phyloP scores from a whole-genome alignment of 2,113 vertebrate genomes.

The Xiphophorus maculatus region DNA sequence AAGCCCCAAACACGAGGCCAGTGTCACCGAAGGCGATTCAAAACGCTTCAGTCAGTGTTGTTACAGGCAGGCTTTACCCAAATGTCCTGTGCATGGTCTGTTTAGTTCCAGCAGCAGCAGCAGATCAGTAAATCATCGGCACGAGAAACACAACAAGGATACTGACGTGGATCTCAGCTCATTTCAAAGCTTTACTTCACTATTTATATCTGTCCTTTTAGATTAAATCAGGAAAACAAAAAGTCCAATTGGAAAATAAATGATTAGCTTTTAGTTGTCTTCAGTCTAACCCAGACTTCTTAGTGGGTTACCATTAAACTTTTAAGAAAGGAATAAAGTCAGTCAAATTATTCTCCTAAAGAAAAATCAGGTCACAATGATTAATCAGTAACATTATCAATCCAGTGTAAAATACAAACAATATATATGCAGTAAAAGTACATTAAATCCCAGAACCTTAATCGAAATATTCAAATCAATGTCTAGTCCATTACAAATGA shows the following conservation, averaged over 20 bases:
- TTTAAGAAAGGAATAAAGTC: background rate
- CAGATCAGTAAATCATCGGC: background rate
- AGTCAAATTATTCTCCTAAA: background rate
- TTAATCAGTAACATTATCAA: background rate
- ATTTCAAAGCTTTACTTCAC: background rate
- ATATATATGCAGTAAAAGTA: background rate
- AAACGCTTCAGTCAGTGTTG: slow-evolving; percentile 70
- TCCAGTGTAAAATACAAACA: background rate
- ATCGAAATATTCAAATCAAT: background rate
- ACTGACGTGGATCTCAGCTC: background rate
- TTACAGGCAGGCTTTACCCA: slow-evolving; percentile 75
- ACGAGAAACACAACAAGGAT: background rate
- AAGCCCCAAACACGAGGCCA: slow-evolving; percentile 44
- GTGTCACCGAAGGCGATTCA: slow-evolving; percentile 72
- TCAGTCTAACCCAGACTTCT: background rate
- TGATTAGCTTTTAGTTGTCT: background rate
- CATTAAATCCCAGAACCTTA: background rate
- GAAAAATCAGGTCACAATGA: background rate
- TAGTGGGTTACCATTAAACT: background rate
- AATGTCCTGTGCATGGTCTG: slow-evolving; percentile 71
- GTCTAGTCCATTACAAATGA: background rate
- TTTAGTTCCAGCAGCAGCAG: slow-evolving; percentile 50
- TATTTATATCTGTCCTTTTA: background rate
- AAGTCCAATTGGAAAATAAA: background rate
- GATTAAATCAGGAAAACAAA: background rate